These are phyloP conservation scores for Clarias platycephalus DNA, from an alignment of 2,797 vertebrate species.

Conservation along the genomic window DNA sequence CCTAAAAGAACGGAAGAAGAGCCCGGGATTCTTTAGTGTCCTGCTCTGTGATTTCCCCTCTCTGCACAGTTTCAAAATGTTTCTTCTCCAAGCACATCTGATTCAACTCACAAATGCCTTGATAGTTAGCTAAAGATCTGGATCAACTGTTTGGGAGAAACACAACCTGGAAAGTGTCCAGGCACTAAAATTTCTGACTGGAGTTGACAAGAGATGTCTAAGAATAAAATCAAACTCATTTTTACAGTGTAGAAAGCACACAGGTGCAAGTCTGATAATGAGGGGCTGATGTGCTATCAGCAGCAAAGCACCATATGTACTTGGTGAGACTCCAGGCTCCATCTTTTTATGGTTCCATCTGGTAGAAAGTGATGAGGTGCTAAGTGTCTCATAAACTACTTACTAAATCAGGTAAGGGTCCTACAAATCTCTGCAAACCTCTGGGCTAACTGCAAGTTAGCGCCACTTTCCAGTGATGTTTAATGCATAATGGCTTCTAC, in stretches of 20 bases:
- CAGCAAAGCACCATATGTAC: conserved; percentile 62
- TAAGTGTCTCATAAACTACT: conserved; percentile 75
- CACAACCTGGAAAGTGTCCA: conserved; percentile 10
- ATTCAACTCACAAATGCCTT: conserved; percentile 22
- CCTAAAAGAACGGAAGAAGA: not conserved
- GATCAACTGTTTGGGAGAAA: conserved; percentile 9
- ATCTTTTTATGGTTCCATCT: conserved; percentile 66
- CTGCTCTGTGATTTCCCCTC: not conserved
- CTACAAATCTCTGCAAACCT: conserved; percentile 60
- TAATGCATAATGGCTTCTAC: conserved; percentile 38
- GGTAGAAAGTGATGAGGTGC: conserved; percentile 77
- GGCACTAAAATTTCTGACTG: not conserved
- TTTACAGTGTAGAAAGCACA: conserved; percentile 16
- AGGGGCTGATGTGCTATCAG: conserved; percentile 51
- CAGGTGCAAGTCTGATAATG: conserved; percentile 11
- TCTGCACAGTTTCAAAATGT: conserved; percentile 1
- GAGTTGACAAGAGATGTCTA: not conserved
- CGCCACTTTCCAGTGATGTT: conserved; percentile 38
- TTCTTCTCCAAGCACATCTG: conserved; percentile 18
- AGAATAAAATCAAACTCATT: not conserved
- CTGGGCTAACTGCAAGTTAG: conserved; percentile 39
- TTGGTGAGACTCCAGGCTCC: conserved; percentile 59
- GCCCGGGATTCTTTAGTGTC: not conserved
- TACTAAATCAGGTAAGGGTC: conserved; percentile 66
- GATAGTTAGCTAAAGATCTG: conserved; percentile 8